phyloP scores from a whole-genome alignment of 1,140 invertebrate genomes.

The Pogonognathellus flavescens region DNA sequence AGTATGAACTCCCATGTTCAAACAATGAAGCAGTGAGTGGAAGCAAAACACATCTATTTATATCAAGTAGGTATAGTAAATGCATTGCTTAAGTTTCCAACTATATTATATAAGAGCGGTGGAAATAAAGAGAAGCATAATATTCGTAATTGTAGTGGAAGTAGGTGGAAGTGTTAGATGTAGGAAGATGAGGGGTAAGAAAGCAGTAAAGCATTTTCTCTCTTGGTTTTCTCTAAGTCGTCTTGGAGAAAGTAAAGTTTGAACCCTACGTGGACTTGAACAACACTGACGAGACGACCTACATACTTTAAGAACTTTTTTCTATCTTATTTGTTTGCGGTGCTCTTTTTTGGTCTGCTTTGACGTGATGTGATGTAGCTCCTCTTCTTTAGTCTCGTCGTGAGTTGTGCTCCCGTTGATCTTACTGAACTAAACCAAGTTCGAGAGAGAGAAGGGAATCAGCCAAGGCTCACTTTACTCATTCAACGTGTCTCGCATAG shows the following conservation, averaged over 20 bases:
- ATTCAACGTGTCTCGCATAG: conserved; percentile 40
- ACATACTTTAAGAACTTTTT: conserved; percentile 32
- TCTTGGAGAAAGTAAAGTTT: conserved; percentile 35
- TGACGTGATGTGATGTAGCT: neutral
- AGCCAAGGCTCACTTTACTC: conserved; percentile 47
- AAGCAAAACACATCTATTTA: too few relatives aligned
- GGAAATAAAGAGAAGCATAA: too few relatives aligned
- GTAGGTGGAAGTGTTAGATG: neutral
- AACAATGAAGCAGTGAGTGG: too few relatives aligned
- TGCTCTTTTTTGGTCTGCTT: conserved; percentile 27
- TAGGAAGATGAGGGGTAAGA: neutral
- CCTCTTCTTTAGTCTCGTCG: neutral
- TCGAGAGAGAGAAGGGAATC: conserved; percentile 30
- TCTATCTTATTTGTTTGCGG: conserved; percentile 44
- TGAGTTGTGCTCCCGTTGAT: conserved; percentile 16
- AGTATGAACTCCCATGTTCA: too few relatives aligned
- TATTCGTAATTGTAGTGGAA: neutral
- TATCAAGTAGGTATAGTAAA: too few relatives aligned
- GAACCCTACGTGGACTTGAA: conserved; percentile 37
- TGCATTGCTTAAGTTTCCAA: too few relatives aligned
- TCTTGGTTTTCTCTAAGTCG: neutral
- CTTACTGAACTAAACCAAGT: conserved; percentile 40
- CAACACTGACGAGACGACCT: conserved; percentile 43
- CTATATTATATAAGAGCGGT: too few relatives aligned
- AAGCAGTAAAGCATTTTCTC: neutral